Percentiles rank a stretch among this genome's conserved stretches.
Evolutionary conservation across 2,797 vertebrate species (phyloP).

Genomic region (Tenualosa thibaudeaui): DNA sequence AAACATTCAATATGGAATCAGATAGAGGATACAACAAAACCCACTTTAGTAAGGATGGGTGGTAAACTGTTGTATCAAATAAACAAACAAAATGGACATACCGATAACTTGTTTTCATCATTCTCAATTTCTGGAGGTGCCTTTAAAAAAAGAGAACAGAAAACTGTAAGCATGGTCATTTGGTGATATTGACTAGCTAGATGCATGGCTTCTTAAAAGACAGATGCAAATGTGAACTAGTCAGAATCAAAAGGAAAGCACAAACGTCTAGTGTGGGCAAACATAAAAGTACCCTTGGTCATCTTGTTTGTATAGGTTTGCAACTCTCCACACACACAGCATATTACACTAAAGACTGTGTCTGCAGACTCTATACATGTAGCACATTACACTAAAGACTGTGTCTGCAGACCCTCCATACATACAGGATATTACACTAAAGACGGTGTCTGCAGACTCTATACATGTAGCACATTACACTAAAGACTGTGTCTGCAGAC

Average conservation of each 20-base stretch:
- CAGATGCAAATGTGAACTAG: neutral
- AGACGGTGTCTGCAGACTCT: neutral
- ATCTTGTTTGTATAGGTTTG: neutral
- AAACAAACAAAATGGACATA: slow-evolving; percentile 62
- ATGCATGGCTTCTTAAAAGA: neutral
- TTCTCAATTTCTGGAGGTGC: slow-evolving; percentile 60
- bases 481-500: neutral
- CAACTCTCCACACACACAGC: neutral
- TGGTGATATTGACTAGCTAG: neutral
- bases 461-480: neutral
- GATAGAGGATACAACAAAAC: neutral
- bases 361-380: too few relatives aligned
- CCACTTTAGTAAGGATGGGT: neutral
- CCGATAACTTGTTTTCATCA: slow-evolving; percentile 85
- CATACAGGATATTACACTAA: neutral
- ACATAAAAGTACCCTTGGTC: neutral
- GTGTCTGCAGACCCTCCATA: neutral
- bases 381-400: neutral
- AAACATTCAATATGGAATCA: neutral
- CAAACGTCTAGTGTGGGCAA: neutral
- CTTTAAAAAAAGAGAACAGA: slow-evolving; percentile 58
- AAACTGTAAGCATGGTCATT: neutral
- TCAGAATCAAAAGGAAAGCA: neutral
- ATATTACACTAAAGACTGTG: neutral
- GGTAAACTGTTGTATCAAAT: neutral